Percentiles rank a stretch among this genome's conserved stretches.
phyloP scores from a whole-genome alignment of 1,140 invertebrate genomes.

The Homarus americanus region DNA sequence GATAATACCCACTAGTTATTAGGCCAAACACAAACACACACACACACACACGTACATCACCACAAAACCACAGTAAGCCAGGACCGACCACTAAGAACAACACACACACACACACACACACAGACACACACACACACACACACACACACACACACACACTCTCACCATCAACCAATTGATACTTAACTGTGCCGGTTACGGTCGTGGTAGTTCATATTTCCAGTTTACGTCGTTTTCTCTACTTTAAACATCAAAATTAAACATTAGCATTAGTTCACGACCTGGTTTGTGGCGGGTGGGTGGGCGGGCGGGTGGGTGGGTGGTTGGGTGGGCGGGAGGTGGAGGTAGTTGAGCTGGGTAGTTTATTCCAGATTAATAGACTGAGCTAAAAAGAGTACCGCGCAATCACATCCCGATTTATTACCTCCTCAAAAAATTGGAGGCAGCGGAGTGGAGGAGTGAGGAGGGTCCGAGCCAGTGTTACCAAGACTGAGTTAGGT shows the following conservation, averaged over 20 bases:
- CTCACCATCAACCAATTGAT: background rate
- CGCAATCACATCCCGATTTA: background rate
- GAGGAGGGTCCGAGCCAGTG: background rate
- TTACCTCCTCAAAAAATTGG: background rate
- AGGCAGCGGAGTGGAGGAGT: background rate
- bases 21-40: too few species aligned
- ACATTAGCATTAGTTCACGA: background rate
- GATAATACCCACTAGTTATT: too few species aligned
- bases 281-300: background rate
- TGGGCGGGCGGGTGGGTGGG: too few species aligned
- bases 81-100: too few species aligned
- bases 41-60: too few species aligned
- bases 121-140: too few species aligned
- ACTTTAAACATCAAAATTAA: background rate
- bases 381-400: background rate
- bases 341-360: background rate
- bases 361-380: background rate
- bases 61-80: too few species aligned
- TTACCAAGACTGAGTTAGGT: too few species aligned
- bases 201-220: background rate
- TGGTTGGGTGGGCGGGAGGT: too few species aligned
- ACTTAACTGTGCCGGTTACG: background rate
- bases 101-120: too few species aligned
- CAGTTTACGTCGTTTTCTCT: background rate
- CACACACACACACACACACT: too few species aligned